These are phyloP conservation scores for Bhutanitis thaidina DNA, from an alignment of 2,888 invertebrate genomes.

Conservation along the genomic window DNA sequence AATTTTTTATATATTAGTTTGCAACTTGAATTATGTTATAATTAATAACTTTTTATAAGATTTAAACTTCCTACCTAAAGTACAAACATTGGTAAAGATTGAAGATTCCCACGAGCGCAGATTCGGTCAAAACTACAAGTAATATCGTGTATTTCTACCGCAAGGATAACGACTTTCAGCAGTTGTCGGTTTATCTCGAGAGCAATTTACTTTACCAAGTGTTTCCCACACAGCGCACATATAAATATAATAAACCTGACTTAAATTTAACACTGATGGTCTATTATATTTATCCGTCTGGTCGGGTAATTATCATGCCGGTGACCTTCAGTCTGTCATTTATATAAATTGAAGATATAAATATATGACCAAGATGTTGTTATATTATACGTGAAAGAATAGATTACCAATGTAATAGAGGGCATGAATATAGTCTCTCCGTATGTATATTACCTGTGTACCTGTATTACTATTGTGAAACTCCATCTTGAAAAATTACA, in stretches of 20 bases:
- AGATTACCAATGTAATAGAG: no score
- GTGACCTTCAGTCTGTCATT: not conserved
- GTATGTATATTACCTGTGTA: no score
- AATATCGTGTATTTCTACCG: constrained; percentile 3
- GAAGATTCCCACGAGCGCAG: constrained; percentile 4
- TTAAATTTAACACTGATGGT: not conserved
- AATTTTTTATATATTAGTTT: no score
- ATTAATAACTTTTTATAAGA: not conserved
- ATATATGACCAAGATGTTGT: no score
- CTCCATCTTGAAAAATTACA: no score
- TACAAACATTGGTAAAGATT: not conserved
- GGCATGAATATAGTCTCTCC: no score
- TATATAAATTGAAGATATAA: not conserved
- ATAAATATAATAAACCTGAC: not conserved
- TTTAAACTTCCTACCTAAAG: no score
- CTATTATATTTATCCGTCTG: no score
- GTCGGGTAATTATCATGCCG: not conserved
- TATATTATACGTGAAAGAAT: no score
- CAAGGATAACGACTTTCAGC: constrained; percentile 15
- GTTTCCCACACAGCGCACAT: constrained; percentile 5
- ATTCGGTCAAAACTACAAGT: not conserved
- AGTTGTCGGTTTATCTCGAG: constrained; percentile 8
- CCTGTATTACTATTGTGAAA: no score
- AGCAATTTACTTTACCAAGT: constrained; percentile 2
- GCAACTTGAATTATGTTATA: no score